These are phyloP conservation scores for Zelostemma sp. DNA, from an alignment of 1,140 invertebrate genomes.

Conservation along the genomic window DNA sequence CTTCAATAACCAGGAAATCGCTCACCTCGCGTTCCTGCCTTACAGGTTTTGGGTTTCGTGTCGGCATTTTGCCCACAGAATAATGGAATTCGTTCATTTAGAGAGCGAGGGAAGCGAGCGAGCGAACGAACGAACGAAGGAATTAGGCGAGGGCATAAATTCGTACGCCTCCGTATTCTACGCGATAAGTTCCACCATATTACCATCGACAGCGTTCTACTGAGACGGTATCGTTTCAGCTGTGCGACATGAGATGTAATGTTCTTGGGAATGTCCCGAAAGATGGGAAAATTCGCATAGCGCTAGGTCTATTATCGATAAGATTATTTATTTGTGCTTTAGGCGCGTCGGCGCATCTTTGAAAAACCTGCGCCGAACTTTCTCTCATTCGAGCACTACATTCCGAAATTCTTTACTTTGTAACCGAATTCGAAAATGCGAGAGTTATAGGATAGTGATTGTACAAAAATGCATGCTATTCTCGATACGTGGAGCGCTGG, in stretches of 20 bases:
- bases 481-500: neutral
- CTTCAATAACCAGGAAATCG: slow-evolving; percentile 85
- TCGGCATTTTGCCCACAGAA: neutral
- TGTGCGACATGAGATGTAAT: slow-evolving; percentile 33
- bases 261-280: slow-evolving; percentile 25
- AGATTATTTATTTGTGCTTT: too few species aligned
- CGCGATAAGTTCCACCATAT: slow-evolving; percentile 75
- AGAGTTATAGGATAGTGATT: slow-evolving; percentile 5
- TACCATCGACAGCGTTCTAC: slow-evolving; percentile 72
- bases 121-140: slow-evolving; percentile 25
- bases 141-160: slow-evolving; percentile 75
- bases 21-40: slow-evolving; percentile 87
- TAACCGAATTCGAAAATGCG: neutral
- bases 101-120: slow-evolving; percentile 18
- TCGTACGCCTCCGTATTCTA: slow-evolving; percentile 90
- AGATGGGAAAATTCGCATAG: slow-evolving; percentile 40
- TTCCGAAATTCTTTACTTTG: neutral
- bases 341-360: too few species aligned
- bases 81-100: neutral
- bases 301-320: slow-evolving; percentile 18
- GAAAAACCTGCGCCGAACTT: too few species aligned
- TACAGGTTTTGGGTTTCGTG: slow-evolving; percentile 72
- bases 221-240: slow-evolving; percentile 15
- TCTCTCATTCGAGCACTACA: neutral
- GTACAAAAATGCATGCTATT: neutral